phyloP scores from a whole-genome alignment of 2,113 vertebrate species.

The Bucco capensis region DNA sequence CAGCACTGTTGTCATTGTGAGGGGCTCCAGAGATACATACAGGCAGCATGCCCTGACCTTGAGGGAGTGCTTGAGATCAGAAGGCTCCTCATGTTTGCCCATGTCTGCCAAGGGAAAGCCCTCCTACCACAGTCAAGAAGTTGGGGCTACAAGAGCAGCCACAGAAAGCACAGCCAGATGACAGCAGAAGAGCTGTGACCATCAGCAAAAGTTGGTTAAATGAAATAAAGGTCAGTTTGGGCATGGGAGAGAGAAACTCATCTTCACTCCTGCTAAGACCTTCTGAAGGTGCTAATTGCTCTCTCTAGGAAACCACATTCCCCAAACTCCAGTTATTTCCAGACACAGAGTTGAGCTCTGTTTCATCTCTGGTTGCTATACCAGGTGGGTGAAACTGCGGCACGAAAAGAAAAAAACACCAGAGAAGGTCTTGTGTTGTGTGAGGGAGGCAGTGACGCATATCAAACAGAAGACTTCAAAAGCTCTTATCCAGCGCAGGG shows the following conservation, averaged over 20 bases:
- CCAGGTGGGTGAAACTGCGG: slow-evolving; percentile 15
- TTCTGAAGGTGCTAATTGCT: neutral
- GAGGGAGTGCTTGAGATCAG: neutral
- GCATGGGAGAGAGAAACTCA: neutral
- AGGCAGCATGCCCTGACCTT: neutral
- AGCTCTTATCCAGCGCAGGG: slow-evolving; percentile 13
- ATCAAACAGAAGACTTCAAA: slow-evolving; percentile 55
- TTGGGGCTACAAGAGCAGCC: neutral
- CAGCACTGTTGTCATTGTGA: rapidly evolving
- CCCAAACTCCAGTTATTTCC: neutral
- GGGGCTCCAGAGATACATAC: neutral
- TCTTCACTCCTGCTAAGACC: neutral
- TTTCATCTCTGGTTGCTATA: neutral
- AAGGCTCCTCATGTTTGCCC: neutral
- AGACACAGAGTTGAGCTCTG: neutral
- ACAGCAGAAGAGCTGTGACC: neutral
- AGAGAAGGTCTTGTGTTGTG: neutral
- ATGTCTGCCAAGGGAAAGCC: neutral
- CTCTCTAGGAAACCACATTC: neutral
- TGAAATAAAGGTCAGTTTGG: neutral
- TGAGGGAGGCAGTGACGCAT: neutral
- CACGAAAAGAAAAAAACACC: neutral
- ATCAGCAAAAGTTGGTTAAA: neutral
- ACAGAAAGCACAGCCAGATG: neutral
- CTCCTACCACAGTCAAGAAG: rapidly evolving